phyloP scores from a whole-genome alignment of 2,797 vertebrate genomes.

The Bufotes viridis region DNA sequence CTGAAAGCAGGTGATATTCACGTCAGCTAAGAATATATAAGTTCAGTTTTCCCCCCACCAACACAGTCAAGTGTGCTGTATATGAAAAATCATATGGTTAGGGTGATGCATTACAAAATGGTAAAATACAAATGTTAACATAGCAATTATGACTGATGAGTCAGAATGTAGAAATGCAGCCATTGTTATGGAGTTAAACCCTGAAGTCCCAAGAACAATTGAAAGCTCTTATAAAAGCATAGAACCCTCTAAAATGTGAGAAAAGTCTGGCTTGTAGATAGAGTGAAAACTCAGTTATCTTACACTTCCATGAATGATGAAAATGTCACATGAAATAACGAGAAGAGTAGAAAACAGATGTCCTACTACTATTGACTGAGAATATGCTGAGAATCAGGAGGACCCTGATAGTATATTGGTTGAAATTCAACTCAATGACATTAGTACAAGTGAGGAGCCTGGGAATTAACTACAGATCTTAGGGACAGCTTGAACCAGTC shows the following conservation, averaged over 20 bases:
- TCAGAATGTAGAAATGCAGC: slow-evolving; percentile 37
- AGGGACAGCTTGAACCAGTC: slow-evolving; percentile 54
- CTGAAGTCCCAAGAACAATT: background rate
- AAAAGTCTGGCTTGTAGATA: background rate
- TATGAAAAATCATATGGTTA: background rate
- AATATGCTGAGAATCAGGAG: slow-evolving; percentile 15
- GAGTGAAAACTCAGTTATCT: background rate
- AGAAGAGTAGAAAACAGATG: background rate
- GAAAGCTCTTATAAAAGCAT: slow-evolving; percentile 5
- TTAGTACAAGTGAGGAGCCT: slow-evolving; percentile 23
- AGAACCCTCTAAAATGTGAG: background rate
- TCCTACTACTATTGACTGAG: slow-evolving; percentile 2
- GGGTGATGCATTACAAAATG: slow-evolving; percentile 8
- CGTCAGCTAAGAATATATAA: background rate
- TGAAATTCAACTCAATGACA: slow-evolving; percentile 20
- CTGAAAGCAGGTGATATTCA: slow-evolving; percentile 30
- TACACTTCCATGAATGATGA: background rate
- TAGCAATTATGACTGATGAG: background rate
- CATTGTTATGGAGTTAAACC: slow-evolving; percentile 11
- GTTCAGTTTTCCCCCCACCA: background rate
- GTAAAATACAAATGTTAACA: slow-evolving; percentile 34
- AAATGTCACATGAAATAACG: background rate
- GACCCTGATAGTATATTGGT: background rate
- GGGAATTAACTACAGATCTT: slow-evolving; percentile 37
- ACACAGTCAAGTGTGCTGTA: background rate